These are phyloP conservation scores for Drosophila melanica DNA, from an alignment of 1,140 invertebrate species.

Conservation along the genomic window DNA sequence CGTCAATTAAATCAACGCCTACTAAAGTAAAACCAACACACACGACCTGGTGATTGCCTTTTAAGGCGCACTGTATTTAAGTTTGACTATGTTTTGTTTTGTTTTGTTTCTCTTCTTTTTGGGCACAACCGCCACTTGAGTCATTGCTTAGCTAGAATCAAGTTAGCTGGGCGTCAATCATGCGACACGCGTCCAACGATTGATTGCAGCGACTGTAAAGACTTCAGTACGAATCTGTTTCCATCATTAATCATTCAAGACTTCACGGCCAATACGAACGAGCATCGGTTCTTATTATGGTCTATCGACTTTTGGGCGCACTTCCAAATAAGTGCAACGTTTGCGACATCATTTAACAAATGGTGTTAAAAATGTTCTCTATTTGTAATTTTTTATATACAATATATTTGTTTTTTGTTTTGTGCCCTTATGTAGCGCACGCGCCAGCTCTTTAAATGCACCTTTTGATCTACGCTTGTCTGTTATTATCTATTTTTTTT, in stretches of 20 bases:
- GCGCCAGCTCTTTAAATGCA: slow-evolving; percentile 40
- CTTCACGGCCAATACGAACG: slow-evolving; percentile 56
- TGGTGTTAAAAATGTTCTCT: slow-evolving; percentile 52
- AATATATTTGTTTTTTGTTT: slow-evolving; percentile 1
- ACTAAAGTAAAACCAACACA: slow-evolving; percentile 30
- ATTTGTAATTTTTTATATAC: slow-evolving; percentile 4
- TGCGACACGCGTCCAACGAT: slow-evolving; percentile 44
- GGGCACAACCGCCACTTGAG: slow-evolving; percentile 54
- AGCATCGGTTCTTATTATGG: slow-evolving; percentile 55
- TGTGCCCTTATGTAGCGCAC: slow-evolving; percentile 15
- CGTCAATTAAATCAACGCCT: slow-evolving; percentile 63
- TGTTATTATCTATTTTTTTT: slow-evolving; percentile 54
- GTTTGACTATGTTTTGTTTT: not conserved
- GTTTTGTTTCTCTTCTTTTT: slow-evolving; percentile 39
- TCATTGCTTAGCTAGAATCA: slow-evolving; percentile 49
- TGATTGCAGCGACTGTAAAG: slow-evolving; percentile 33
- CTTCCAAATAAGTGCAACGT: slow-evolving; percentile 34
- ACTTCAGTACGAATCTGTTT: slow-evolving; percentile 6
- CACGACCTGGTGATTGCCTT: slow-evolving; percentile 34
- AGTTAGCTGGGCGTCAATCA: slow-evolving; percentile 26
- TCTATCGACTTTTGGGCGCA: slow-evolving; percentile 29
- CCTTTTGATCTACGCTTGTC: slow-evolving; percentile 37
- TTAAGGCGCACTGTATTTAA: slow-evolving; percentile 41
- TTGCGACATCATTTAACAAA: slow-evolving; percentile 48
- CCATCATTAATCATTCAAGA: slow-evolving; percentile 67